Evolutionary conservation across 2,888 invertebrate species (phyloP), one percentile per base, ranked within the genome.

Genomic region (Arrhopalites spinosus): DNA sequence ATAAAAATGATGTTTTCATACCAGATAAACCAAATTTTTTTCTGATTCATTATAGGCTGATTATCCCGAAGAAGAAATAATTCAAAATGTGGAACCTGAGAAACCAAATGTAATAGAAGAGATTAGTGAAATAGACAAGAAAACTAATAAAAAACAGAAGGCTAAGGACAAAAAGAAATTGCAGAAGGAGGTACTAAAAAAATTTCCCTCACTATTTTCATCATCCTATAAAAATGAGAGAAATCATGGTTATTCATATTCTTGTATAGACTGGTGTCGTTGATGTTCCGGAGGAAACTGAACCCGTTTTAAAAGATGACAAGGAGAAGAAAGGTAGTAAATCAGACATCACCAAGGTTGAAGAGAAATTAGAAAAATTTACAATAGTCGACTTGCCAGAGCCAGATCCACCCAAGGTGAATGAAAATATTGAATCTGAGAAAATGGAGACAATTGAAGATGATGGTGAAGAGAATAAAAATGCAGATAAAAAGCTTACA

Each of bases 401-500:
- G n/a, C 75, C 73, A 27, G 61, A 77, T n/a, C 20, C 27, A 74
- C 79, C 70, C 66, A 79, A 27, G 59, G 66, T 2, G 78, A 80
- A 45, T 61, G 74, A 30, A 78, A n/a, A n/a, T n/a, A n/a, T n/a
- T n/a, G n/a, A n/a, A n/a, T n/a, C n/a, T n/a, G n/a, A n/a, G n/a
- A n/a, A n/a, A n/a, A n/a, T n/a, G n/a, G n/a, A n/a, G n/a, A n/a
- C n/a, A n/a, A 70, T 73, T 20, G 78, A 78, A 50, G 79, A 78
- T 3, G 77, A 77, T 27, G 76, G 76, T 20, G 77, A n/a, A n/a
- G n/a, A 53, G 23, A 69, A 77, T 64, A 20, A 50, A 30, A 66
- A 72, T 43, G 68, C 45, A 5, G 80, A 81, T 78, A 93, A 93
- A 86, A 94, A 93, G 85, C 84, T 95, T 71, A 92, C 94, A 1